A percentile compares a stretch with the other conserved stretches of the same genome.
Evolutionary conservation across 2,797 vertebrate genomes (phyloP).

Genomic region (Anomalospiza imberbis): DNA sequence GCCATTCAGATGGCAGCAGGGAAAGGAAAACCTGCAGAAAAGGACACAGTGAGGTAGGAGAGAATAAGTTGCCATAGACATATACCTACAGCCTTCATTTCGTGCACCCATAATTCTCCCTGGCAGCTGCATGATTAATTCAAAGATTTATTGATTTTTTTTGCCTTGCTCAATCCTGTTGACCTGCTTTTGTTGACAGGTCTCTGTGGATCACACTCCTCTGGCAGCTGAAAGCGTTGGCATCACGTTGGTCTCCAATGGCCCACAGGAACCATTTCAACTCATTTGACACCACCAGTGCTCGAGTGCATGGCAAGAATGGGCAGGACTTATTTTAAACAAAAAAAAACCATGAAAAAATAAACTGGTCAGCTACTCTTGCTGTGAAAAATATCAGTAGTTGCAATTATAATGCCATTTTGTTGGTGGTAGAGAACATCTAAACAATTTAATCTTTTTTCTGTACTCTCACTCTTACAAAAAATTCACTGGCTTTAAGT

Average conservation of each 20-base stretch:
- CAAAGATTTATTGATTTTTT: slow-evolving; percentile 87
- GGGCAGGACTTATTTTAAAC: neutral
- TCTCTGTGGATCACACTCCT: slow-evolving; percentile 45
- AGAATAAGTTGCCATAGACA: slow-evolving; percentile 57
- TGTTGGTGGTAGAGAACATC: neutral
- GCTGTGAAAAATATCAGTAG: neutral
- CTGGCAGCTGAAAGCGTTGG: slow-evolving; percentile 13
- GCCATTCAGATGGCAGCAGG: neutral
- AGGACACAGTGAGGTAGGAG: neutral
- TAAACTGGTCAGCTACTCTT: neutral
- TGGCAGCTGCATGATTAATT: slow-evolving; percentile 91
- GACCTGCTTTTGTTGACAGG: slow-evolving; percentile 74
- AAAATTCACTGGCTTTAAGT: neutral
- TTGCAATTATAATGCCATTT: neutral
- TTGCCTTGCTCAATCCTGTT: slow-evolving; percentile 71
- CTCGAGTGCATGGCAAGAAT: neutral
- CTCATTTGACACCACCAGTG: neutral
- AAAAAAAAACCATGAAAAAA: neutral
- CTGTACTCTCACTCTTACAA: neutral
- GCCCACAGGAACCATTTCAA: slow-evolving; percentile 18
- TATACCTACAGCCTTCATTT: slow-evolving; percentile 81
- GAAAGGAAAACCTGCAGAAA: neutral
- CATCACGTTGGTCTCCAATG: neutral
- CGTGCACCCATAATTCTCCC: slow-evolving; percentile 84
- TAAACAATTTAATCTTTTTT: neutral